Evolutionary conservation across 2,797 vertebrate species (phyloP), one percentile per base, ranked within the genome.

Genomic region (Falco rusticolus): DNA sequence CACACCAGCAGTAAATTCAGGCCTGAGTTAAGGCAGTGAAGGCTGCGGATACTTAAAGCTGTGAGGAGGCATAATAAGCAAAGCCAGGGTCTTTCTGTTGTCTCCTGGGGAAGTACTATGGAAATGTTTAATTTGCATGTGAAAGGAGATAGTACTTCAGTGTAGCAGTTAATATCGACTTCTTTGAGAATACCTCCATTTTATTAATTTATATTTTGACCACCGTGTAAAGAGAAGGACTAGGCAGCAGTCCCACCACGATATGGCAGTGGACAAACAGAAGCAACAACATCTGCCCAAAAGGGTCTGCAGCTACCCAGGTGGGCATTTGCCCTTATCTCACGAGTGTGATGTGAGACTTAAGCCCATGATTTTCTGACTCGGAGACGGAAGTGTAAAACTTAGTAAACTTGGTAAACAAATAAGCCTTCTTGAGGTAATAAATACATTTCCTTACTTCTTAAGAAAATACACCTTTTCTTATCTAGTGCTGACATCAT

Each of bases 361-460:
- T 70, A 53, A 93, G 63, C 65, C 80, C 53, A 25, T 2, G 11
- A 78, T 96, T 80, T 87, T 76, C 91, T 88, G 92, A 87, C 83
- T 87, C 43, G 2, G 45, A 88, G 89, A 57, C 43, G 26, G 64
- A 39, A 43, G 43, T 43, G 43, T 43, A 43, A 43, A 17, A 43
- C 43, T 43, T 17, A 16, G 43, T 43, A 43, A 43, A 43, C 17
- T 43, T 43, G 43, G 43, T 43, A 43, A 91, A 68, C 91, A 94
- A 96, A 97, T 68, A 50, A 96, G 51, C 61, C 48, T 90, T 87
- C 70, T 57, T 34, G 57, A 63, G 64, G 41, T 93, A 91, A 89
- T n/a, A 31, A 24, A 76, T 26, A 76, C 29, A 60, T 89, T 64
- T 68, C 57, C 53, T 77, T 18, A 39, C 10, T 57, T 76, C 34